phyloP scores from a whole-genome alignment of 2,797 vertebrate species.

The Cygnus olor region DNA sequence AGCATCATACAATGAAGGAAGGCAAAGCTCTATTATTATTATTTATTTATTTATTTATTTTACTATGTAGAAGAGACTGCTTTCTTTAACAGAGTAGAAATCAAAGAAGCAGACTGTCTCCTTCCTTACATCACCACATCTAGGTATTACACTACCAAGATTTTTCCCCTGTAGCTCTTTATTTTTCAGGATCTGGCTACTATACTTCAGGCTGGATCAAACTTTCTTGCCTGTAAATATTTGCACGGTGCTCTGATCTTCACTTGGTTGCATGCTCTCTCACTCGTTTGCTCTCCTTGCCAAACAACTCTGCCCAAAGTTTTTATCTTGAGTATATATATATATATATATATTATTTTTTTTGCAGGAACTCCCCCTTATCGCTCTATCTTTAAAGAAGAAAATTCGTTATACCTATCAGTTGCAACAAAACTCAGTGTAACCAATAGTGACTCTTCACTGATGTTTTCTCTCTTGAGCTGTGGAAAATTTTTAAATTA shows the following conservation, averaged over 20 bases:
- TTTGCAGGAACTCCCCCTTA: not conserved
- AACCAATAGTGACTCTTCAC: not conserved
- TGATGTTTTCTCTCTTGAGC: not conserved
- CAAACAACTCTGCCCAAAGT: not conserved
- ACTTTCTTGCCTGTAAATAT: not conserved
- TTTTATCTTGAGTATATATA: not conserved
- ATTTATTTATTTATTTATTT: not conserved
- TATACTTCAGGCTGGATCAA: not conserved
- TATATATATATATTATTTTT: not conserved
- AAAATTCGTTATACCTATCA: not conserved
- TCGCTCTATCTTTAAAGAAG: not conserved
- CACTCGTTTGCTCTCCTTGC: not conserved
- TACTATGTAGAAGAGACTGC: not conserved
- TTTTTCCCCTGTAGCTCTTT: not conserved
- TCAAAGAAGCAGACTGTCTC: not conserved
- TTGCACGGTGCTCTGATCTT: not conserved
- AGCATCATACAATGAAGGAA: not conserved
- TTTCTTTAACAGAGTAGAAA: not conserved
- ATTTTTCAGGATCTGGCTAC: not conserved
- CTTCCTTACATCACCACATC: not conserved
- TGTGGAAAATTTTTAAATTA: not conserved
- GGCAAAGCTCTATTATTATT: not conserved
- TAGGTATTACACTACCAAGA: not conserved
- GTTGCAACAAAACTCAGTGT: not conserved
- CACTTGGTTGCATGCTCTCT: fast-evolving